Evolutionary conservation across 2,888 invertebrate genomes (phyloP), one percentile per base, ranked within the genome.

Genomic region (Dexiosoma caninum): DNA sequence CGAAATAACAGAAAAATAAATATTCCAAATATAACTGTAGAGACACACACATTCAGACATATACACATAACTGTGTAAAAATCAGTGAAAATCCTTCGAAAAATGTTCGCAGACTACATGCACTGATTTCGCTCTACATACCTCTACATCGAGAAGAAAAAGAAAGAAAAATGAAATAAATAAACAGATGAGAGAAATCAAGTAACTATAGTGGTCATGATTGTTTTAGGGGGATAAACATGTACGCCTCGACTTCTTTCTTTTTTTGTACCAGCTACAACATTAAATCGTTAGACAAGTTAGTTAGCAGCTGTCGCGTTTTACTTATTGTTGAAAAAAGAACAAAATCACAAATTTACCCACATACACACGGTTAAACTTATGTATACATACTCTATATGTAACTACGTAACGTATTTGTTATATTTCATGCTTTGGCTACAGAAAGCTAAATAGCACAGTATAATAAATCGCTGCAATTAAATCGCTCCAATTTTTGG

Each of bases 401-500:
- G 40, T 53, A 35, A 49, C 60, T 37, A 51, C 1, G 32, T 40
- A 66, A 60, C 40, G 49, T 49, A 53, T 81, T 81, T 67, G 51
- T 69, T 44, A 59, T 64, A 69, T 69, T 81, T 74, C 51, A 77
- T 74, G 81, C 53, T 69, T 64, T 59, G 44, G 35, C 44, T 74
- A 59, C 62, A 49, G 62, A 72, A 74, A 62, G 55, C 57, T 72
- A 72, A 81, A 67, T 72, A 62, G 46, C 42, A 67, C 49, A 76
- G 55, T 57, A 76, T 76, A 76, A 80, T 70, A 80, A 80, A 81
- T 81, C 71, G 72, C 67, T 51, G 67, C 81, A 72, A 81, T 81
- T 77, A 81, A 77, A 42, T 42, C 21, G 37, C 30, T 16, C 9
- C 21, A 6, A n/a, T 14, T 30, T 27, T 6, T 16, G 42, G 23